These are phyloP conservation scores for Fragariocoptes setiger DNA, from an alignment of 1,140 invertebrate genomes.

Conservation along the genomic window DNA sequence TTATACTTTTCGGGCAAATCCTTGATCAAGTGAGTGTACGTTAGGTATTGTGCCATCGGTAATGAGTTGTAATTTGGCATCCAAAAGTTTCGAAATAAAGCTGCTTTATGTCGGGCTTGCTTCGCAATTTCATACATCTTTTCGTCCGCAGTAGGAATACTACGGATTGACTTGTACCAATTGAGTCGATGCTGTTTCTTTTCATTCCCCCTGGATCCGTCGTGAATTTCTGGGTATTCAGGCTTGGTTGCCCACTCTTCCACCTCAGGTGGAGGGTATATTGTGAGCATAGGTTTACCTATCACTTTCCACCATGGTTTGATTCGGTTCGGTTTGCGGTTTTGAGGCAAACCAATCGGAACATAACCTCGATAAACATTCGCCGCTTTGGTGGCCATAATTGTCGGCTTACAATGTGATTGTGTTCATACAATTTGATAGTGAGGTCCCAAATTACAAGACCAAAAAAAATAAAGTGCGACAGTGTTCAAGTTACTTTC, in stretches of 20 bases:
- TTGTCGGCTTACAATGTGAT: no score
- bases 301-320: conserved; percentile 5
- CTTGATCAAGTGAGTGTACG: conserved; percentile 27
- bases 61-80: conserved; percentile 30
- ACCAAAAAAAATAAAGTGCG: no score
- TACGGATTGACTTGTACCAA: conserved; percentile 26
- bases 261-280: neutral
- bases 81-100: conserved; percentile 26
- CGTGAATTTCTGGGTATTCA: conserved; percentile 10
- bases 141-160: conserved; percentile 36
- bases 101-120: conserved; percentile 36
- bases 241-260: conserved; percentile 4
- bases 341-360: conserved; percentile 4
- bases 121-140: conserved; percentile 43
- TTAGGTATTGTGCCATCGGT: conserved; percentile 30
- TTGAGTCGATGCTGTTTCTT: conserved; percentile 12
- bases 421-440: no score
- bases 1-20: conserved; percentile 11
- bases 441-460: no score
- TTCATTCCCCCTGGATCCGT: neutral
- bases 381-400: no score
- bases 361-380: neutral
- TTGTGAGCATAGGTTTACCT: conserved; percentile 1
- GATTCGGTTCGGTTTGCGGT: conserved; percentile 1
- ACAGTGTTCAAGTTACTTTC: no score